Percentiles rank a stretch among this genome's conserved stretches.
Evolutionary conservation across 1,140 invertebrate genomes (phyloP).

Genomic region (Ganaspis sp.): DNA sequence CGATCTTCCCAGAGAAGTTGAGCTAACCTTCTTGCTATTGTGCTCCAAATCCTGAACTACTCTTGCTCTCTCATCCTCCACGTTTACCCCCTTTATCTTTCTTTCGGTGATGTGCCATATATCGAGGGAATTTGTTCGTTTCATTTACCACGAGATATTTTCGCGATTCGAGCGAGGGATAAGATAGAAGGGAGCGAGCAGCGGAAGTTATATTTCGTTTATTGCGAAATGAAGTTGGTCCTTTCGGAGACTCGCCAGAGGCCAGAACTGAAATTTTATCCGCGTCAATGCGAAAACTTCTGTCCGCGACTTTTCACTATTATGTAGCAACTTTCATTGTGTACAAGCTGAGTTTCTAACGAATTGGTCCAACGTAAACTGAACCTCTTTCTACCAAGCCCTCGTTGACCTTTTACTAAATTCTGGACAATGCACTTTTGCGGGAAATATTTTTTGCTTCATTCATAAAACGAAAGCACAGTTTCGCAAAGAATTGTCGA

Average conservation of each 20-base stretch:
- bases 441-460: constrained; percentile 5
- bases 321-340: constrained; percentile 5
- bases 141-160: constrained; percentile 42
- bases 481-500: not conserved
- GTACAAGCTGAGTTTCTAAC: constrained; percentile 27
- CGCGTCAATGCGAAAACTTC: constrained; percentile 29
- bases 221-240: constrained; percentile 27
- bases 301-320: constrained; percentile 10
- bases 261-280: constrained; percentile 3
- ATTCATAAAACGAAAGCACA: not conserved
- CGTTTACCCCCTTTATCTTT: not conserved
- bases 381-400: not conserved
- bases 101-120: constrained; percentile 34
- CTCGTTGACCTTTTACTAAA: not conserved
- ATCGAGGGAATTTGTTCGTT: constrained; percentile 39
- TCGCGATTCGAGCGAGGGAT: constrained; percentile 32
- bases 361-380: constrained; percentile 30
- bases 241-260: not conserved
- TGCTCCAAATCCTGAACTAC: not conserved
- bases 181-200: constrained; percentile 20
- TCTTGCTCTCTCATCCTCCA: not conserved
- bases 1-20: constrained; percentile 28
- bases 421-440: not conserved
- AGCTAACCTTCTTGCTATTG: constrained; percentile 24
- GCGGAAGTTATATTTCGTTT: constrained; percentile 29